Percentiles rank a stretch among this genome's conserved stretches.
Conservation (phyloP, 2,797 vertebrate species). For the Poecile montanus region DNA sequence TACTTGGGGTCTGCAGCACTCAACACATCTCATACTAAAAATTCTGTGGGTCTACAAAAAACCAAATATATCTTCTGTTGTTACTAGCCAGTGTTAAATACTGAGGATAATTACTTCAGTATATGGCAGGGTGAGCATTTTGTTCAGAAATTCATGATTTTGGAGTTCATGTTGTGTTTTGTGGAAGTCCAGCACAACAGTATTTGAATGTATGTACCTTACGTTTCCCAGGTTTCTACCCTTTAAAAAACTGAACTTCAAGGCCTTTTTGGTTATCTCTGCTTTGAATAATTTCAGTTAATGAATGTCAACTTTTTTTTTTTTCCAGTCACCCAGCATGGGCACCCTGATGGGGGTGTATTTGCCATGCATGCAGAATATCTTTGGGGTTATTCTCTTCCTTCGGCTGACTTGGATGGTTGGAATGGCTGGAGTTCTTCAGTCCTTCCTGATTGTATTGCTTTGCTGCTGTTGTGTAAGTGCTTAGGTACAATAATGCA, state of each 20-base stretch:
- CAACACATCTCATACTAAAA: background rate
- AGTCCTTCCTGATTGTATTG: slow-evolving; percentile 93
- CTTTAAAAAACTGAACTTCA: background rate
- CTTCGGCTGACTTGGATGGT: slow-evolving; percentile 98
- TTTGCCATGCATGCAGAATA: slow-evolving; percentile 97
- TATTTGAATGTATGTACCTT: background rate
- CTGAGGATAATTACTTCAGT: background rate
- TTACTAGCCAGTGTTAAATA: background rate
- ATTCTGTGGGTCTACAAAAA: background rate
- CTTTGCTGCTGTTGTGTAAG: slow-evolving; percentile 99
- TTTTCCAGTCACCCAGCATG: slow-evolving; percentile 92
- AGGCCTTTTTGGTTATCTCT: background rate
- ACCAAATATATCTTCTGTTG: background rate
- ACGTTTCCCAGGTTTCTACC: background rate
- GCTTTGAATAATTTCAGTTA: background rate
- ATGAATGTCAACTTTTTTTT: background rate
- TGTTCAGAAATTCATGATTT: background rate
- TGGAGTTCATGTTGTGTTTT: background rate
- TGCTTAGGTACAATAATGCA: slow-evolving; percentile 16
- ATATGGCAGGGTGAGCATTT: background rate
- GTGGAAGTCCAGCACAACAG: background rate
- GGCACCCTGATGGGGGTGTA: slow-evolving; percentile 99
- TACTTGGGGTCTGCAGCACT: background rate
- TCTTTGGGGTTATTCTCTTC: slow-evolving; percentile 97
- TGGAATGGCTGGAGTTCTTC: slow-evolving; percentile 92